Percentiles rank a stretch among this genome's conserved stretches.
Conservation (phyloP, 2,113 vertebrate species). For the Manacus vitellinus region DNA sequence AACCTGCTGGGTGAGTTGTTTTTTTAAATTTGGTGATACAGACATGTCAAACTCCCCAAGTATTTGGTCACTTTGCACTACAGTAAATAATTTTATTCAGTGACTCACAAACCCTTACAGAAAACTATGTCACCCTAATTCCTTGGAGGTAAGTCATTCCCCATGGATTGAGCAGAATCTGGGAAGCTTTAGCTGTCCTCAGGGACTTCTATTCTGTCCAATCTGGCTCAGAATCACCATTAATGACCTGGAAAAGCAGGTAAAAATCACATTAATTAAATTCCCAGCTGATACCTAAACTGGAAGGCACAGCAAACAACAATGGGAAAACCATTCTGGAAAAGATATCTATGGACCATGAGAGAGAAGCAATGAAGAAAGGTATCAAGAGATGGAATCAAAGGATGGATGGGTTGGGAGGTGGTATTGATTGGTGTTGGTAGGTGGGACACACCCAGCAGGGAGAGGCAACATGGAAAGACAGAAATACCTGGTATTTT, state of each 20-base stretch:
- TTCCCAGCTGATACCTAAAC: background rate
- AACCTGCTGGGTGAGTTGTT: background rate
- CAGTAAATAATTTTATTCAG: background rate
- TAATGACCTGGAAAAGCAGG: constrained; percentile 34
- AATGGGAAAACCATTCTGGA: background rate
- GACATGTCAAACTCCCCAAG: background rate
- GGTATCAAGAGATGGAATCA: background rate
- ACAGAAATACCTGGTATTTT: background rate
- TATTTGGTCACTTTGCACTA: background rate
- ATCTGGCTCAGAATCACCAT: background rate
- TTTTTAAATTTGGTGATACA: background rate
- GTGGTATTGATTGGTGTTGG: background rate
- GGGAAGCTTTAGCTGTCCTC: background rate
- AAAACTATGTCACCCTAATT: background rate
- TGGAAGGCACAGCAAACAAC: background rate
- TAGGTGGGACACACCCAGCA: background rate
- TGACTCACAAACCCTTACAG: background rate
- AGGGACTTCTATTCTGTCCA: background rate
- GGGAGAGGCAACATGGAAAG: background rate
- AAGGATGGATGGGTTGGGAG: background rate
- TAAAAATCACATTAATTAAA: background rate
- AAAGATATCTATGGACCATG: background rate
- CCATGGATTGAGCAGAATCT: background rate
- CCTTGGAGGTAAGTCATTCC: background rate
- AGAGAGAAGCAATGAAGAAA: background rate